phyloP scores from a whole-genome alignment of 2,888 invertebrate species.

The Exephanes ischioxanthus region DNA sequence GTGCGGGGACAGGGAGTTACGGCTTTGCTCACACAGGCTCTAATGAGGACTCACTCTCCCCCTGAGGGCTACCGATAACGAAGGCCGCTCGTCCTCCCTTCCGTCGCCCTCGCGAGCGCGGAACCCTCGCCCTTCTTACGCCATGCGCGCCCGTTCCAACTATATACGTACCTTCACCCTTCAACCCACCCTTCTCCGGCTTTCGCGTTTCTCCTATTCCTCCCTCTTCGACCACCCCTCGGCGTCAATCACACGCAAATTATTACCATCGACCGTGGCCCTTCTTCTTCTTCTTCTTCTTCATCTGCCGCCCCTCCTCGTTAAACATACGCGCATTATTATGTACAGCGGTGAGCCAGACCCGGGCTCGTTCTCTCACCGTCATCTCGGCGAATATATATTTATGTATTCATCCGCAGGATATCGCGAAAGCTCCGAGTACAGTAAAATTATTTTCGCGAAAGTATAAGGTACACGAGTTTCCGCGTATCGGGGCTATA shows the following conservation, averaged over 20 bases:
- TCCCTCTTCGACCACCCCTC: constrained; percentile 63
- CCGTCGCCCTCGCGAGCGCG: constrained; percentile 53
- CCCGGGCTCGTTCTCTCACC: background rate
- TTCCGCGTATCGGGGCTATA: constrained; percentile 4
- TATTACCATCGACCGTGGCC: constrained; percentile 62
- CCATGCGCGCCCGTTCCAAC: constrained; percentile 11
- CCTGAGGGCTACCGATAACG: constrained; percentile 80
- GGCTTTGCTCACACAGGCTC: constrained; percentile 77
- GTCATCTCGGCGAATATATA: constrained; percentile 57
- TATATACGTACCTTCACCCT: constrained; percentile 51
- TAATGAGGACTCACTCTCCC: constrained; percentile 80
- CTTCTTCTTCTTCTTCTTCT: constrained; percentile 53
- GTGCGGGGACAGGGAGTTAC: constrained; percentile 53
- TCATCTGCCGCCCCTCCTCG: constrained; percentile 46
- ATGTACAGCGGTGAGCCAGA: constrained; percentile 20
- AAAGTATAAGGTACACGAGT: constrained; percentile 3
- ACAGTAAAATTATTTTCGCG: constrained; percentile 41
- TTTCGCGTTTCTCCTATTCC: constrained; percentile 46
- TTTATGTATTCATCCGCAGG: constrained; percentile 45
- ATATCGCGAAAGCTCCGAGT: background rate
- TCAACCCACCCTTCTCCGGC: constrained; percentile 31
- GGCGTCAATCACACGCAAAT: constrained; percentile 71
- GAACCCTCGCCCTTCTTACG: constrained; percentile 62
- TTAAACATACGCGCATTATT: constrained; percentile 63
- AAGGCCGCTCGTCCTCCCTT: constrained; percentile 73